A percentile compares a stretch with the other conserved stretches of the same genome.
Evolutionary conservation across 2,888 invertebrate genomes (phyloP).

Genomic region (Zaprionus lineosus): DNA sequence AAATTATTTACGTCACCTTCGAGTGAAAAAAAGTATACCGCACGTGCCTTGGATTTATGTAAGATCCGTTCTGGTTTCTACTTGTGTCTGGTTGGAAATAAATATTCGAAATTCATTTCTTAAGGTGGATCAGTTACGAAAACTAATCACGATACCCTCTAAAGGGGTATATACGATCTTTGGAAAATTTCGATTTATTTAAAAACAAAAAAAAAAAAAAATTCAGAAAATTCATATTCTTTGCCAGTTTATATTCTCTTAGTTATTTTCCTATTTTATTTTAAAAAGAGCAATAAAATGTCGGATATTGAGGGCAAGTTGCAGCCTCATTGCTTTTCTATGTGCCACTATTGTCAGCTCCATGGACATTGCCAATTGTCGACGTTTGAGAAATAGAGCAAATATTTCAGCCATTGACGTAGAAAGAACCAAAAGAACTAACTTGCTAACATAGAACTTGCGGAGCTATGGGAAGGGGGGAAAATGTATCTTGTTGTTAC

Average conservation of each 20-base stretch:
- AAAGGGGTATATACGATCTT: neutral
- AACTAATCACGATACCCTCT: conserved; percentile 25
- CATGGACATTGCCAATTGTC: conserved; percentile 61
- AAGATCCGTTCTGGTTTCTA: no score
- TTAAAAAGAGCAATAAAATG: no score
- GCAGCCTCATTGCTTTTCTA: neutral
- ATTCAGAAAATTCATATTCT: no score
- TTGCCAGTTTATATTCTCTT: no score
- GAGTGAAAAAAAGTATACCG: no score
- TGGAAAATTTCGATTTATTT: no score
- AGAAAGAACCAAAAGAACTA: conserved; percentile 30
- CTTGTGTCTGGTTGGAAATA: conserved; percentile 34
- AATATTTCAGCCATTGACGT: conserved; percentile 71
- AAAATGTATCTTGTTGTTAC: conserved; percentile 29
- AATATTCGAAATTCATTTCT: conserved; percentile 19
- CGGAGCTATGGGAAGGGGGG: no score
- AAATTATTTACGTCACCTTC: no score
- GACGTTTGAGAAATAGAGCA: conserved; percentile 50
- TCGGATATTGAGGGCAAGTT: no score
- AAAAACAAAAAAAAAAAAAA: no score
- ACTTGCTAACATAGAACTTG: no score
- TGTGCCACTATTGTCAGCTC: neutral
- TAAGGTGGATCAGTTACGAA: conserved; percentile 40
- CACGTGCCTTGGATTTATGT: conserved; percentile 57
- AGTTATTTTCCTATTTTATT: no score